Evolutionary conservation across 2,113 vertebrate genomes (phyloP).

Genomic region (Urocynchramus pylzowi): DNA sequence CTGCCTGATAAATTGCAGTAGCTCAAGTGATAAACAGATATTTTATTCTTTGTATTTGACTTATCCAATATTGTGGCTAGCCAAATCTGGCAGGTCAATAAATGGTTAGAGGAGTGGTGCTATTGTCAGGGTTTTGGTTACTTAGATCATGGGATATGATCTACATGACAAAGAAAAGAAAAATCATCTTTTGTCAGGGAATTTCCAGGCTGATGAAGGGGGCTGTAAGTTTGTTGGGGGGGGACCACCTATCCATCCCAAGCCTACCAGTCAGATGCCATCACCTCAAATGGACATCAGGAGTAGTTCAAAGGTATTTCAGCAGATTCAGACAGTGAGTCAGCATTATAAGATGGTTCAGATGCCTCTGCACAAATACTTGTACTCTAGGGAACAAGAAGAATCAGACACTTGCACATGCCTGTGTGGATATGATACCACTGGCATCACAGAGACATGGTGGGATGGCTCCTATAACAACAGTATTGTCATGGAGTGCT

Average conservation of each 20-base stretch:
- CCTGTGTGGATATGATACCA: not conserved
- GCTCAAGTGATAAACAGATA: not conserved
- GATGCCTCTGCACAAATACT: not conserved
- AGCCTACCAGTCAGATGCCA: not conserved
- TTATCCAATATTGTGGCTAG: not conserved
- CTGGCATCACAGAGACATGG: not conserved
- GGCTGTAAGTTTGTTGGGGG: not conserved
- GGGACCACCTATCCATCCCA: too few species aligned
- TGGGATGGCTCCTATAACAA: not conserved
- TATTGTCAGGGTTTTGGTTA: not conserved
- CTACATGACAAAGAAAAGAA: not conserved
- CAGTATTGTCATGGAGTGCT: too few species aligned
- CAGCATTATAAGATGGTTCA: not conserved
- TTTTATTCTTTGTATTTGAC: not conserved
- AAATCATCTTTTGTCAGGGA: not conserved
- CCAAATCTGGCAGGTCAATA: not conserved
- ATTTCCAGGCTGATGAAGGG: not conserved
- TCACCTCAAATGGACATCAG: not conserved
- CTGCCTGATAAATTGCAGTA: not conserved
- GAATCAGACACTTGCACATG: not conserved
- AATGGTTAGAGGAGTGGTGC: not conserved
- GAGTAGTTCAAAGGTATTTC: not conserved
- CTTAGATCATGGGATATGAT: too few species aligned
- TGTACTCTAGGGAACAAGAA: rapidly evolving
- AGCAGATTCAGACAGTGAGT: not conserved